Evolutionary conservation across 1,140 invertebrate genomes (phyloP).

Genomic region (Vollenhovia emeryi): DNA sequence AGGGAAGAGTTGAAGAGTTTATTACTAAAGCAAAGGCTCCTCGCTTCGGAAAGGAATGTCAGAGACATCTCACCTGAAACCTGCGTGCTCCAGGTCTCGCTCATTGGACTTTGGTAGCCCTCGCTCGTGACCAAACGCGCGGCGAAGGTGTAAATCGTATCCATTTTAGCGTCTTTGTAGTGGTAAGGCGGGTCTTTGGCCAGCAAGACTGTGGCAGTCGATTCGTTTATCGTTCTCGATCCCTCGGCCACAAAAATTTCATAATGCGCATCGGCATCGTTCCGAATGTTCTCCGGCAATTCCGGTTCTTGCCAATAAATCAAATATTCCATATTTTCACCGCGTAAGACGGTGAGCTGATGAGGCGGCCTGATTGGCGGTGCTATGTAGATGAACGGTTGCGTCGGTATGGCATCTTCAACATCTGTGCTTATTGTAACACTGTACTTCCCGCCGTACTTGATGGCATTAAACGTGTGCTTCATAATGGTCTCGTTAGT

Average conservation of each 20-base stretch:
- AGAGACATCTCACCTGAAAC: constrained; percentile 80
- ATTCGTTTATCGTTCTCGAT: constrained; percentile 83
- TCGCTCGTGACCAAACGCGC: constrained; percentile 87
- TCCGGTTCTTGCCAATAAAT: constrained; percentile 87
- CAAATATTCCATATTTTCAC: constrained; percentile 86
- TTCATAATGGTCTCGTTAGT: constrained; percentile 83
- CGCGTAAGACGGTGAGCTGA: constrained; percentile 86
- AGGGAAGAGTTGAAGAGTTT: not conserved
- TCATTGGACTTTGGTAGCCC: constrained; percentile 88
- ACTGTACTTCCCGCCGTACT: constrained; percentile 88
- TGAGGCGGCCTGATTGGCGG: constrained; percentile 88
- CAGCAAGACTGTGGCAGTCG: constrained; percentile 83
- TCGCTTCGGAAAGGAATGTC: not conserved
- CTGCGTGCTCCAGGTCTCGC: constrained; percentile 86
- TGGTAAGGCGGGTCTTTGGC: constrained; percentile 86
- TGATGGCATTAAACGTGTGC: constrained; percentile 86
- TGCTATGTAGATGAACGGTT: constrained; percentile 85
- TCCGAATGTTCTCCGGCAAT: constrained; percentile 65
- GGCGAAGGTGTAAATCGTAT: constrained; percentile 87
- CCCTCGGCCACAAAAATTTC: constrained; percentile 88
- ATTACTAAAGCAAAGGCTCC: not conserved
- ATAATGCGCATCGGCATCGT: constrained; percentile 86
- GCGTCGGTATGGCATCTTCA: constrained; percentile 81
- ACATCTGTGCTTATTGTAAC: constrained; percentile 87
- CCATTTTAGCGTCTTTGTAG: constrained; percentile 85